A percentile compares a stretch with the other conserved stretches of the same genome.
phyloP scores from a whole-genome alignment of 2,113 vertebrate species.

The Blennius ocellaris region DNA sequence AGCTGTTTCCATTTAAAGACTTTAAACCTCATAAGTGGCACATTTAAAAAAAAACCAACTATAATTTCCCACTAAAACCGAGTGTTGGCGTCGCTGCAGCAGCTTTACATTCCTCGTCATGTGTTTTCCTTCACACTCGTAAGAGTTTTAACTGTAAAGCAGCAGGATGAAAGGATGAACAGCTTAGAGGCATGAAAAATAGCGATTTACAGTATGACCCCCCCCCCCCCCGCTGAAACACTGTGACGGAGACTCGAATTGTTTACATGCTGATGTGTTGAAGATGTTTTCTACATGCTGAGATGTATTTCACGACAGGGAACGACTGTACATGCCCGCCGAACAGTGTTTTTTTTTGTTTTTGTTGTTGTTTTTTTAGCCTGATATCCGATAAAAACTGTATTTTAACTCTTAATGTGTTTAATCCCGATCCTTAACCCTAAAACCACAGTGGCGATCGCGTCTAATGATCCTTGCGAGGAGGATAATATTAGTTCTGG shows the following conservation, averaged over 20 bases:
- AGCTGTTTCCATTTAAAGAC: conserved; percentile 6
- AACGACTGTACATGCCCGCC: conserved; percentile 35
- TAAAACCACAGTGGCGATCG: neutral
- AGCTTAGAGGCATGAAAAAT: conserved; percentile 29
- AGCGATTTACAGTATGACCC: conserved; percentile 13
- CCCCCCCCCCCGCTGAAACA: conserved; percentile 37
- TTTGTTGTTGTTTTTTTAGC: too few species aligned
- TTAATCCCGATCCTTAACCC: too few species aligned
- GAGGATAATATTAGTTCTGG: neutral
- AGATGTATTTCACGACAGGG: conserved; percentile 45
- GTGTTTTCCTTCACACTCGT: conserved; percentile 25
- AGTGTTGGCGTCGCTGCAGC: too few species aligned
- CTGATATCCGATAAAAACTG: conserved; percentile 17
- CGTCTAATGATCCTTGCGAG: neutral
- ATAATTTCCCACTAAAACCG: neutral
- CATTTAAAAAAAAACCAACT: neutral
- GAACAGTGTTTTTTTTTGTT: too few species aligned
- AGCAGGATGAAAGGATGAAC: conserved; percentile 41
- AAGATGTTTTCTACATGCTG: conserved; percentile 58
- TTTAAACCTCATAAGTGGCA: conserved; percentile 24
- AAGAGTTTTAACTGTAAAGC: conserved; percentile 32
- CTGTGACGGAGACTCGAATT: conserved; percentile 54
- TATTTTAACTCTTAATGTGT: conserved; percentile 21
- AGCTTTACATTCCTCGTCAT: conserved; percentile 47
- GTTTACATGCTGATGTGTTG: conserved; percentile 69